A percentile compares a stretch with the other conserved stretches of the same genome.
Conservation (phyloP, 2,888 invertebrate species). For the Trimorus sp. region DNA sequence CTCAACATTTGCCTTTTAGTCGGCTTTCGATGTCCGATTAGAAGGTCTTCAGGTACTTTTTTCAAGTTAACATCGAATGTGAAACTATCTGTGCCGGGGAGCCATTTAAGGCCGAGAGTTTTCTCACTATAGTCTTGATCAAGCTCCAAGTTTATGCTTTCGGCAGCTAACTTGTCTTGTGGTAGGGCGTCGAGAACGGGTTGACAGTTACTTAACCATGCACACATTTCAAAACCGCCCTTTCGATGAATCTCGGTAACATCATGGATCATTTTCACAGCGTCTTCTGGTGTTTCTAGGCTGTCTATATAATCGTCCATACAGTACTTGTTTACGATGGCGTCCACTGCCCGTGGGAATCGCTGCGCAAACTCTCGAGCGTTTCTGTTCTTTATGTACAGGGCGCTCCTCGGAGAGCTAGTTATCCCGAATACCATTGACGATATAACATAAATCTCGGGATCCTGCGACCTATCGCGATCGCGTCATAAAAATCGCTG, state of each 20-base stretch:
- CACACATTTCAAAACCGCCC: background rate
- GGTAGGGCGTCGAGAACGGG: background rate
- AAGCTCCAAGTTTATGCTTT: background rate
- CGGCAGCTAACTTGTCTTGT: background rate
- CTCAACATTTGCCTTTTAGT: slow-evolving; percentile 46
- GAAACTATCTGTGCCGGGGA: background rate
- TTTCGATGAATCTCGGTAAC: slow-evolving; percentile 1
- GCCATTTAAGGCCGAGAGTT: slow-evolving; percentile 31
- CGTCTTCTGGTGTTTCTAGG: slow-evolving; percentile 55
- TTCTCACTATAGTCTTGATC: slow-evolving; percentile 18
- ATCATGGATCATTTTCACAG: slow-evolving; percentile 16
- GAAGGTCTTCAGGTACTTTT: background rate
- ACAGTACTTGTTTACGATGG: slow-evolving; percentile 71
- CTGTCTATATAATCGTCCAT: slow-evolving; percentile 67
- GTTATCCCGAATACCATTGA: slow-evolving; percentile 69
- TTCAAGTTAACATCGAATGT: background rate
- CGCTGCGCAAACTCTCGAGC: slow-evolving; percentile 55
- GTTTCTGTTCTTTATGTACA: slow-evolving; percentile 71
- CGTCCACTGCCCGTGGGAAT: slow-evolving; percentile 67
- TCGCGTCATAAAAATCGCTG: slow-evolving; percentile 56
- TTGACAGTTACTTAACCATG: background rate
- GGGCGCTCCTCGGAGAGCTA: slow-evolving; percentile 42
- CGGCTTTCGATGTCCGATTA: background rate
- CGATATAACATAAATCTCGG: slow-evolving; percentile 65
- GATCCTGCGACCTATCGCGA: background rate